Conservation (phyloP, 2,797 vertebrate genomes). For the Emydoidea blandingii region DNA sequence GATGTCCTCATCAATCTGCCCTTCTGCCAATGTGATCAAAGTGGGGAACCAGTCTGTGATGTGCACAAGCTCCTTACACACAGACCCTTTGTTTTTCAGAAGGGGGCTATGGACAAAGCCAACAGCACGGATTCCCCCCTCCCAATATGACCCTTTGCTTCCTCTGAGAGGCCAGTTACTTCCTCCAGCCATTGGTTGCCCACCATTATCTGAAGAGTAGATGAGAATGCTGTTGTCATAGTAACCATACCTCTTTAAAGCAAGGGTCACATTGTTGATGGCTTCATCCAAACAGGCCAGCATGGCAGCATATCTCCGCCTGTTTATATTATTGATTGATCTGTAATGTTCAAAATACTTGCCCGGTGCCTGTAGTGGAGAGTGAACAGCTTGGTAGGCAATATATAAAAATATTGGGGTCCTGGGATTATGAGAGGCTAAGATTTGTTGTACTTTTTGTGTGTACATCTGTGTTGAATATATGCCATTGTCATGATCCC, state of each 20-base stretch:
- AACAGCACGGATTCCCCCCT: slow-evolving; percentile 93
- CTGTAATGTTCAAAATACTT: slow-evolving; percentile 93
- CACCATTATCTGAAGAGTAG: slow-evolving; percentile 97
- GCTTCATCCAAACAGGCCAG: slow-evolving; percentile 96
- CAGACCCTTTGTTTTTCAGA: slow-evolving; percentile 89
- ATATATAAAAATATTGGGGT: slow-evolving; percentile 93
- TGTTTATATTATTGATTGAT: slow-evolving; percentile 91
- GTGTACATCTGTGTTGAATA: slow-evolving; percentile 98
- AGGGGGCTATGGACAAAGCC: slow-evolving; percentile 97
- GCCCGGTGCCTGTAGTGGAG: slow-evolving; percentile 92
- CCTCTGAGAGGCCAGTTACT: slow-evolving; percentile 98
- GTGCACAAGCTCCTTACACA: slow-evolving; percentile 92
- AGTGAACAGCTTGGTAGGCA: slow-evolving; percentile 96
- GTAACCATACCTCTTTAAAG: slow-evolving; percentile 90
- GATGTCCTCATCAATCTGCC: slow-evolving; percentile 91
- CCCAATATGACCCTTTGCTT: slow-evolving; percentile 97
- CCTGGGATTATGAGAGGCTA: slow-evolving; percentile 88
- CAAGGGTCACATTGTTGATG: slow-evolving; percentile 91
- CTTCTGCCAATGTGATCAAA: slow-evolving; percentile 91
- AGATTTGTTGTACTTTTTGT: slow-evolving; percentile 89
- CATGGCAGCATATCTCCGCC: slow-evolving; percentile 95
- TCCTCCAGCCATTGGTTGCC: slow-evolving; percentile 92
- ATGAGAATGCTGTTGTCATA: slow-evolving; percentile 94
- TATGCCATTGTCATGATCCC: slow-evolving; percentile 92
- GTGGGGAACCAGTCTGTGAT: slow-evolving; percentile 99